A percentile compares a stretch with the other conserved stretches of the same genome.
phyloP scores from a whole-genome alignment of 2,888 invertebrate genomes.

The Hecatera dysodea region DNA sequence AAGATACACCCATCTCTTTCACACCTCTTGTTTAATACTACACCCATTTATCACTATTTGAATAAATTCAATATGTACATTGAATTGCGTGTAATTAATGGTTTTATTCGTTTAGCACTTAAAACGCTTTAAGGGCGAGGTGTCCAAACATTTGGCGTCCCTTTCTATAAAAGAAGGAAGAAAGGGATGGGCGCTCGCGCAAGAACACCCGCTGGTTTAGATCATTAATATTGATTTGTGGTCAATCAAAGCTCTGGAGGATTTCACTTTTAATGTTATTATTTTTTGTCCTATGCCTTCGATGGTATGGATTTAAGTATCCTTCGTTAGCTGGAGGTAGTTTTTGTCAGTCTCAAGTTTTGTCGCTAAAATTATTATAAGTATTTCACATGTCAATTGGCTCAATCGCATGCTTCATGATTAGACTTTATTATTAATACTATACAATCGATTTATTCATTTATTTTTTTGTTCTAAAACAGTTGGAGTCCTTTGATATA shows the following conservation, averaged over 20 bases:
- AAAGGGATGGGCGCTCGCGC: constrained; percentile 74
- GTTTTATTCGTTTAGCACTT: constrained; percentile 91
- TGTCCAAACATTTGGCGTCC: constrained; percentile 86
- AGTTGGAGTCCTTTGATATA: constrained; percentile 3
- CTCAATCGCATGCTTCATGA: constrained; percentile 39
- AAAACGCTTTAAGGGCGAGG: constrained; percentile 90
- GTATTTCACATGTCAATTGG: constrained; percentile 59
- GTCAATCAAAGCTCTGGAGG: constrained; percentile 90
- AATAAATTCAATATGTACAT: constrained; percentile 91
- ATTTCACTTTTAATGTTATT: constrained; percentile 89
- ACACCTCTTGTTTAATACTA: constrained; percentile 85
- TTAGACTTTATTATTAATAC: constrained; percentile 6
- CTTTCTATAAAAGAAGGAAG: constrained; percentile 68
- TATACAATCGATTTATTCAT: constrained; percentile 23
- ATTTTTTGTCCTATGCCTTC: constrained; percentile 79
- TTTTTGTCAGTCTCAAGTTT: constrained; percentile 66
- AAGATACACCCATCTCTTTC: constrained; percentile 71
- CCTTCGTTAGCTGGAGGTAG: constrained; percentile 74
- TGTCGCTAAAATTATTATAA: constrained; percentile 60
- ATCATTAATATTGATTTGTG: constrained; percentile 92
- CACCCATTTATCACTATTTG: constrained; percentile 90
- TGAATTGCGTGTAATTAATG: constrained; percentile 91
- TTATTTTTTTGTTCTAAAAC: constrained; percentile 8
- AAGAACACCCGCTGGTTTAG: constrained; percentile 88
- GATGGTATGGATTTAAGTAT: constrained; percentile 65